Evolutionary conservation across 2,113 vertebrate genomes (phyloP), one percentile per base, ranked within the genome.

Genomic region (Saguinus imperator): DNA sequence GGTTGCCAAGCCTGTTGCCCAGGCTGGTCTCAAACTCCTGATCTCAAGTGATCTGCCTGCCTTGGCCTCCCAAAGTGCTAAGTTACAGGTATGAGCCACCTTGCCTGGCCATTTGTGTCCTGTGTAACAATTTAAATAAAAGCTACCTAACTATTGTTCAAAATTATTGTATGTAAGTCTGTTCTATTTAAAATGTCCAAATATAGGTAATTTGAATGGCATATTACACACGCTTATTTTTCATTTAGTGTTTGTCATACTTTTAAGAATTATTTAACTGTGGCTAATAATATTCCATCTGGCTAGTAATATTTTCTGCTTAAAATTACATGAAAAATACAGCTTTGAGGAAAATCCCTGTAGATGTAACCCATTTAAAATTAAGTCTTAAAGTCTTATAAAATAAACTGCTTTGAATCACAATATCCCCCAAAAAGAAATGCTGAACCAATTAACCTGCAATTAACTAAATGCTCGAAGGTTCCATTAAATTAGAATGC

Each of bases 371-470:
- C 1, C 18, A 57, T 89, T 93, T 79, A 70, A 11, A 94, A 94
- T 48, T 94, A 29, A 77, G 17, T 13, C 10, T 79, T 58, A 29
- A 29, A n/a, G 25, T 86, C 27, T n/a, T 52, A 61, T 66, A 80
- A 85, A 93, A 58, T 76, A 80, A 85, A 93, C 48, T 83, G 12
- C 57, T 94, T 87, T 81, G 64, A 92, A 66, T 94, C 1, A 48
- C 4, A 58, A 10, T 87, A 29, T 8, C 2, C 3, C 3, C 27
- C 7, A 14, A 68, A 88, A 93, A 82, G 21, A 37, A 16, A 79
- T 29, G 13, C 9, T 32, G 85, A 84, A 75, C 37, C 58, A 70
- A 17, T 85, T 81, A 81, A 83, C 27, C 72, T 66, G 27, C 23
- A 84, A 25, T 93, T 91, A 82, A 70, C 55, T 58, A 84, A 81